Evolutionary conservation across 2,888 invertebrate genomes (phyloP), one percentile per base, ranked within the genome.

Genomic region (Brenthis ino): DNA sequence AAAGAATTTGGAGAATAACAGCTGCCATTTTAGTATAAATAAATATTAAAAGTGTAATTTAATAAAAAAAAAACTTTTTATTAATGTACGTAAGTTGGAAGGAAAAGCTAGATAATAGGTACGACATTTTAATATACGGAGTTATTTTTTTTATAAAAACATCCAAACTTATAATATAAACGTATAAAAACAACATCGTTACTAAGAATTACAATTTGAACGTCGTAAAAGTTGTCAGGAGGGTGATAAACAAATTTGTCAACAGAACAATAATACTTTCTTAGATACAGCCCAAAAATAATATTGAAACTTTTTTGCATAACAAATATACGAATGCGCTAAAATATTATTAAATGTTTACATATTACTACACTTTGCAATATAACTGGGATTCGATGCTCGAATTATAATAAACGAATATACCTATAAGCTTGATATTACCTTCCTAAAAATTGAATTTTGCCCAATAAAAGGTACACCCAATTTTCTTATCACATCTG

Each of bases 191-290:
- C 53, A 16, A 65, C 66, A 67, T 73, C 74, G 73, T 77, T 74
- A 73, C 70, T 63, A 61, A 57, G 64, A 77, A 75, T 76, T 72
- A 74, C 72, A 70, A 75, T 70, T 64, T 65, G 71, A 75, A 72
- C 75, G 68, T 72, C 72, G 74, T 79, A 75, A 77, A 76, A 77
- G 72, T 5, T 54, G 53, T 63, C 24, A 65, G n/a, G 65, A 57
- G 33, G 56, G 33, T 13, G n/a, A 55, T 50, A 74, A 73, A 73
- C 65, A 73, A 70, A 73, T 70, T 65, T 61, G 68, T 68, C 72
- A 64, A 63, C 51, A 47, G 53, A 66, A 67, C 63, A 65, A 66
- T 61, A 65, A n/a, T 51, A 11, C 12, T 53, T 43, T 12, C 33
- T 65, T 4, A 28, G 13, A 16, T 24, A 2, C 2, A 50, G 33